These are phyloP conservation scores for Ellobium chinense DNA, from an alignment of 2,888 invertebrate species.

Conservation along the genomic window DNA sequence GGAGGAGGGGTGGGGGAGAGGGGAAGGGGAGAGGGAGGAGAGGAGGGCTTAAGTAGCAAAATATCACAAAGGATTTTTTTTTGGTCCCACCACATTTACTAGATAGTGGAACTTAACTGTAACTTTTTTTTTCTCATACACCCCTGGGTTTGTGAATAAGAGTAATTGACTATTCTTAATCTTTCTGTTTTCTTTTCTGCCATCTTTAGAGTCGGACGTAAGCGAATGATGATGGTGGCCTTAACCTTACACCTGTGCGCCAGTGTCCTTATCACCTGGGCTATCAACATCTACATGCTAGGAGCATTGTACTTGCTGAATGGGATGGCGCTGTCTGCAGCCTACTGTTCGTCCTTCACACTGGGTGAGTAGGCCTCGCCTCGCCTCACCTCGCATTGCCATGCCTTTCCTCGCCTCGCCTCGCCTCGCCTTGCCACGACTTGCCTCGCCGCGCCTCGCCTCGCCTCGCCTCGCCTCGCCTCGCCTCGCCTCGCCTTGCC, in stretches of 20 bases:
- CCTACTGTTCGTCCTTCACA: conserved; percentile 89
- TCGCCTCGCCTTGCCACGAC: neutral
- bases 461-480: neutral
- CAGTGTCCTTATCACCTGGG: conserved; percentile 81
- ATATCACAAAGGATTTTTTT: too few species aligned
- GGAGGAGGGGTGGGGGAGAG: neutral
- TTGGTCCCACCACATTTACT: too few species aligned
- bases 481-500: neutral
- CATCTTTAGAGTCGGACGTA: conserved; percentile 8
- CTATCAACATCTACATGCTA: conserved; percentile 86
- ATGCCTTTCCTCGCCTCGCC: neutral
- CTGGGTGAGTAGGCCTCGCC: conserved; percentile 78
- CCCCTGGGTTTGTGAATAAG: too few species aligned
- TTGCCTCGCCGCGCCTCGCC: neutral
- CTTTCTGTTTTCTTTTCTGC: too few species aligned
- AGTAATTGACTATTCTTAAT: too few species aligned
- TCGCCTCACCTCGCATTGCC: neutral
- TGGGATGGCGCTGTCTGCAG: conserved; percentile 87
- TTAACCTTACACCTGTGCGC: neutral
- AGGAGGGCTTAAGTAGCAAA: too few species aligned
- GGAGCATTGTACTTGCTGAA: conserved; percentile 85
- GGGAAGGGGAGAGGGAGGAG: neutral
- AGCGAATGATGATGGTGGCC: conserved; percentile 8
- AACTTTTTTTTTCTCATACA: too few species aligned
- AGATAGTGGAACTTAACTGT: too few species aligned